Evolutionary conservation across 1,140 invertebrate species (phyloP), one percentile per base, ranked within the genome.

Genomic region (Pseudomyrmex cubaensis): DNA sequence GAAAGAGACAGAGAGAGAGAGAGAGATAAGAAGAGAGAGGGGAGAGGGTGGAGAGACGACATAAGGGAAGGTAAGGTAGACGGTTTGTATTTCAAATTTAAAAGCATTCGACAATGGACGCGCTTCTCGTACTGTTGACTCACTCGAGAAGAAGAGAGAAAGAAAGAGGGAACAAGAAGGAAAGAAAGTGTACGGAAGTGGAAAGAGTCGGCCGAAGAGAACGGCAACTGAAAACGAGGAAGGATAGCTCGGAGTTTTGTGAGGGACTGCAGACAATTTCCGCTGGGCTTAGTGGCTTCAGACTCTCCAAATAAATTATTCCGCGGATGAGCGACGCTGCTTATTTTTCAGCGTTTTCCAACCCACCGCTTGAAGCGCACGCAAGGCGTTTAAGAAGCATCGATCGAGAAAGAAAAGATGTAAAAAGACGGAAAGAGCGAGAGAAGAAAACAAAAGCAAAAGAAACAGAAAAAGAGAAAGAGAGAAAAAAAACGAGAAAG

Each of bases 71-170:
- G 64, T 80, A 90, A 91, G 88, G 90, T 86, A 92, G 92, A 93
- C 89, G 90, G 90, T 94, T 93, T 94, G 91, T 93, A 92, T 94
- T 94, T 93, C 90, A 93, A 93, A 94, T 93, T 94, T 93, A 94
- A 94, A 94, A 94, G 93, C 93, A 93, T 93, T 93, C 90, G 92
- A 93, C 93, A 94, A 94, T 93, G 89, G 91, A 88, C 86, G 90
- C 89, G 90, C 89, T 93, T 91, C 90, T 90, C 76, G 87, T 92
- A 93, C 93, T 94, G 92, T 94, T 92, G 92, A 92, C 91, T 93
- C 89, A 83, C 13, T 25, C 62, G 72, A 61, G 76, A 46, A 25
- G 77, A 74, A 78, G 76, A 70, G 13, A 70, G 54, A 25, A 22
- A 25, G 13, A 35, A 35, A 35, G 35, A 35, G 17, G n/a, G 46